Percentiles rank a stretch among this genome's conserved stretches.
Conservation (phyloP, 53 echinoderm and acorn worm species). For the Paracentrotus lividus region DNA sequence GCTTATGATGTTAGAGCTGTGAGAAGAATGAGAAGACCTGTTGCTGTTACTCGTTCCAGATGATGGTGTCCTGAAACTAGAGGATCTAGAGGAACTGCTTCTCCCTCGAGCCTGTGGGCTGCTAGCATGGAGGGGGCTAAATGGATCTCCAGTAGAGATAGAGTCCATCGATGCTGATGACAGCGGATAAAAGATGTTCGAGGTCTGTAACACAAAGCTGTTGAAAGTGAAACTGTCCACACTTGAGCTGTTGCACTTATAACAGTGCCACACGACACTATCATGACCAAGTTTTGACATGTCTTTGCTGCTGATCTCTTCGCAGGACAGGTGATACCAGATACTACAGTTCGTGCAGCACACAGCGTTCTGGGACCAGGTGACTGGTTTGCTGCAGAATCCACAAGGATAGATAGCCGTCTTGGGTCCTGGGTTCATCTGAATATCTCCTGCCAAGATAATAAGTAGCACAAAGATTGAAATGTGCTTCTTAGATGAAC, state of each 20-base stretch:
- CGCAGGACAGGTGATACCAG: constrained; percentile 25
- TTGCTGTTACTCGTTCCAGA: background rate
- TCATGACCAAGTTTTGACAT: background rate
- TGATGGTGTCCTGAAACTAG: too few species aligned
- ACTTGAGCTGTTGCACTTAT: background rate
- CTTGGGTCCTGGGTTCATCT: constrained; percentile 42
- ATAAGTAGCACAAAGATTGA: constrained; percentile 12
- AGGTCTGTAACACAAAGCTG: background rate
- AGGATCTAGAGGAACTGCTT: background rate
- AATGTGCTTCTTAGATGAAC: background rate
- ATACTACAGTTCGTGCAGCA: constrained; percentile 62
- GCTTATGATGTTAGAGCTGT: background rate
- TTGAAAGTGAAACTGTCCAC: background rate
- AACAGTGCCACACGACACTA: background rate
- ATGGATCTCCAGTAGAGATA: background rate
- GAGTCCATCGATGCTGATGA: background rate
- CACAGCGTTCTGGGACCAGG: constrained; percentile 62
- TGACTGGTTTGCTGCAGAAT: constrained; percentile 33
- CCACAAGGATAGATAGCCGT: constrained; percentile 55
- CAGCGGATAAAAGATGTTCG: background rate
- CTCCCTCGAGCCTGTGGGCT: background rate
- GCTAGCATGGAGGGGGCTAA: background rate
- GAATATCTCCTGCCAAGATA: constrained; percentile 5
- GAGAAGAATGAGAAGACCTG: background rate
- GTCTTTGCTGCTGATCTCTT: background rate